Evolutionary conservation across 2,888 invertebrate genomes (phyloP), one percentile per base, ranked within the genome.

Genomic region (Theretra japonica): DNA sequence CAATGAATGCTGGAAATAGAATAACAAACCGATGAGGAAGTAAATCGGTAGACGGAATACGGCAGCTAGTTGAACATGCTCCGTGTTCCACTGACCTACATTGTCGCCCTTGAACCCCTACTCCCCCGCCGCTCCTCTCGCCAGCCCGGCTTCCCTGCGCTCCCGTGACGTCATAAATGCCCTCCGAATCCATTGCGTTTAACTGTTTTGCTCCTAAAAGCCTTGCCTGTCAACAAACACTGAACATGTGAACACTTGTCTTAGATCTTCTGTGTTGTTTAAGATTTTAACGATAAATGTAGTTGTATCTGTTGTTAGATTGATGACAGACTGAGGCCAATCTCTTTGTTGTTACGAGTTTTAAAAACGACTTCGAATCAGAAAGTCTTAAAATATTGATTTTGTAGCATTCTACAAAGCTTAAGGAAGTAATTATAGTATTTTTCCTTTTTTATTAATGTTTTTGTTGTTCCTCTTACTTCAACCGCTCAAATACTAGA

Each of bases 21-120:
- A 79, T 80, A 73, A 76, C 75, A 77, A 82, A 78, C 74, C 78
- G 79, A 85, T 84, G 80, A 79, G 82, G 82, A 82, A 80, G 78
- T 76, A 77, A 76, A 76, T 73, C 74, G 75, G 76, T 79, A 74
- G 77, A 77, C 79, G 82, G 80, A 82, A 82, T 77, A 81, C 80
- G 81, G 79, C 77, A 81, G 80, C 83, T 81, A 82, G 86, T 85
- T 84, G 84, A 80, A 84, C 86, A 59, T 50, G 58, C 65, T 83
- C 83, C 88, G 85, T 88, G 93, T 82, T 89, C 94, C 84, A 92
- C 84, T 94, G 89, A 90, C 94, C 93, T 86, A 93, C 80, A 89
- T 94, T 85, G 80, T 76, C 91, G 92, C 88, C 94, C 94, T 93
- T 94, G 94, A 94, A 93, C 93, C 90, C 84, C 83, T 81, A 78